Base-by-base conservation (phyloP, 2,888 invertebrate genomes). In the Caradrina clavipalpis region DNA sequence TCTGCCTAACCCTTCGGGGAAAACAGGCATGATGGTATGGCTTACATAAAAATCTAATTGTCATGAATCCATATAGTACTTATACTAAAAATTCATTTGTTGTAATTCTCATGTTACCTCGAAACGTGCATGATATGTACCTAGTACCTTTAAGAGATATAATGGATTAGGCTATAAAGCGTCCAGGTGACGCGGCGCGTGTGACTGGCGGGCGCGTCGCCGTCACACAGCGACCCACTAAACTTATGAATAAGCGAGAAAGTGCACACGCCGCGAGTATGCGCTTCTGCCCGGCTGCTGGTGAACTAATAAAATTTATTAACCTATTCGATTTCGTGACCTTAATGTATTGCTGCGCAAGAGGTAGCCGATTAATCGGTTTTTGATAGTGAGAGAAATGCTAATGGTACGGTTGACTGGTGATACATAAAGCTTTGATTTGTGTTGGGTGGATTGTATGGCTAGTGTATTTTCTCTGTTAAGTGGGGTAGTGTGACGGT, bases 231-330 rank as follows among this genome's bases (percentile, higher is more conserved):
- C 89, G 93, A 93, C 94, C 94, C 90, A 95, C 93, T 92, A 90
- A 92, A 88, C 87, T 89, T 90, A 91, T 91, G 90, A 91, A 92
- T 91, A 91, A 90, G 90, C 91, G 93, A 91, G 94, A 94, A 94
- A 93, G 93, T 93, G 89, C 87, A 87, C 76, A 59, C 76, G 68
- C 78, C 63, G 59, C 69, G 73, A 82, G 69, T 60, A 76, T 79
- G 79, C 73, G 77, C 63, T 82, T 78, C 77, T 69, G 73, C 83
- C 82, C 79, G 73, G 88, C 80, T 88, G 86, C 86, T 82, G 75
- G 73, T 84, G 82, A 76, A 86, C 79, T 77, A 76, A 83, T 85
- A 84, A 76, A 79, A 68, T 87, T 80, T 87, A 87, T 88, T 79
- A 81, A 84, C 80, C 84, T 78, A 85, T 88, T 88, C 84, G 81